Base-by-base conservation (phyloP, 1,140 invertebrate species). In the Chelonus insularis region DNA sequence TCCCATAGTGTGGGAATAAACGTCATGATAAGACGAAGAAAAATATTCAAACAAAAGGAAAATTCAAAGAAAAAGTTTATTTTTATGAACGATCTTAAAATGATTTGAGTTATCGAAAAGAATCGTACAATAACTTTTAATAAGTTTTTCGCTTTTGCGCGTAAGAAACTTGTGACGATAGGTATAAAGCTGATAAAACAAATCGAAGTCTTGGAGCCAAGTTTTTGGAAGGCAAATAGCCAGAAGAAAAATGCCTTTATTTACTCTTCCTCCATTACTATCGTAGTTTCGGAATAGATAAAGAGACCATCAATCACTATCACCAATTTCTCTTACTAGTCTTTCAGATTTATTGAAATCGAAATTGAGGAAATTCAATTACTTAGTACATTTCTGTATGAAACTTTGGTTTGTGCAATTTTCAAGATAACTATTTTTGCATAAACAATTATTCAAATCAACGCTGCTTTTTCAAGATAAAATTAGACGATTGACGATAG, bases 71-170 rank as follows among this genome's bases (percentile, higher is more conserved):
- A 18, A 39, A 37, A 55, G 21, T 39, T 55, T 39, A 37, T 55
- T 36, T 21, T 37, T 14, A 39, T 21, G 20, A 48, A 23, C 7
- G 12, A 34, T 51, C 18, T 51, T 32, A 18, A 51, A 34, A 51
- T 23, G 48, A 51, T 32, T 51, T 34, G 18, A 51, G 23, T 51
- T 55, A 55, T 23, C 34, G 11, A 39, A 37, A 18, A 39, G 34
- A 55, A 55, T 39, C 9, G 34, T 21, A 39, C 34, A 21, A 37
- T 55, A 37, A 32, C 18, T 55, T 55, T 55, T 37, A 55, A 37
- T 55, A 55, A 39, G 14, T 39, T 55, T 55, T 39, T 55, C 52
- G 52, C 52, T 18, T 55, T 37, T 55, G 29, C 29, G 48, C 48
- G 29, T 51, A 21, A 9, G 8, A 34, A 51, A 34, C 11, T 34